These are phyloP conservation scores for Aythya baeri DNA, from an alignment of 2,113 vertebrate species.

Conservation along the genomic window DNA sequence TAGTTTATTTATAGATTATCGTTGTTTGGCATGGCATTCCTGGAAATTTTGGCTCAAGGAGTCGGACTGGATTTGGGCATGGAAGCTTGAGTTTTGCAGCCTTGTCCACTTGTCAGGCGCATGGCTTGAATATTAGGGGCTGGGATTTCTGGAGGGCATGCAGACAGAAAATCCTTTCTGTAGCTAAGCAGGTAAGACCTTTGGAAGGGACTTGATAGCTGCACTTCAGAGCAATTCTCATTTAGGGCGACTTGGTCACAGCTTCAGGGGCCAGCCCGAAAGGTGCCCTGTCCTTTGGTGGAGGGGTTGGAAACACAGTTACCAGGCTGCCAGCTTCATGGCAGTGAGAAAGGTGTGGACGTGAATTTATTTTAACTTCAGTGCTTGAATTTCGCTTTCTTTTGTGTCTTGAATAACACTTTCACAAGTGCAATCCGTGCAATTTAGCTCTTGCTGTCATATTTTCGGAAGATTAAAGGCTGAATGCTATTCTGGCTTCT, in stretches of 20 bases:
- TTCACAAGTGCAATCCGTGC: slow-evolving; percentile 3
- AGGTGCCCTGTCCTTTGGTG: neutral
- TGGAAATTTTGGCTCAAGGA: neutral
- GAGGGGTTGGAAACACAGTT: neutral
- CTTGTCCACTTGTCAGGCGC: neutral
- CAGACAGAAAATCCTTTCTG: neutral
- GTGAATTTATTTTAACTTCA: slow-evolving; percentile 14
- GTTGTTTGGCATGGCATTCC: neutral
- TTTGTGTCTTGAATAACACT: slow-evolving; percentile 22
- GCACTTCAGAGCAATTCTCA: neutral
- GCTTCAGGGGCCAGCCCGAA: neutral
- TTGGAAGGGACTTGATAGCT: neutral
- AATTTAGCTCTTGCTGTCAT: slow-evolving; percentile 41
- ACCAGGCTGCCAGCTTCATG: neutral
- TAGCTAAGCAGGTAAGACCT: neutral
- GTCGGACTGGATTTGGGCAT: neutral
- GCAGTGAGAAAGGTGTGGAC: neutral
- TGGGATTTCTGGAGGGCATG: neutral
- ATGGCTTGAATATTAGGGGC: neutral
- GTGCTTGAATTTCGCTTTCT: neutral
- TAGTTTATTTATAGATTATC: neutral
- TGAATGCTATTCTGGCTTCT: slow-evolving; percentile 28
- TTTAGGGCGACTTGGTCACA: neutral
- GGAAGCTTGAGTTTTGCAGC: neutral
- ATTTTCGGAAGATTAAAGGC: slow-evolving; percentile 58